These are phyloP conservation scores for Saccostrea echinata DNA, from an alignment of 1,140 invertebrate species.

Conservation along the genomic window DNA sequence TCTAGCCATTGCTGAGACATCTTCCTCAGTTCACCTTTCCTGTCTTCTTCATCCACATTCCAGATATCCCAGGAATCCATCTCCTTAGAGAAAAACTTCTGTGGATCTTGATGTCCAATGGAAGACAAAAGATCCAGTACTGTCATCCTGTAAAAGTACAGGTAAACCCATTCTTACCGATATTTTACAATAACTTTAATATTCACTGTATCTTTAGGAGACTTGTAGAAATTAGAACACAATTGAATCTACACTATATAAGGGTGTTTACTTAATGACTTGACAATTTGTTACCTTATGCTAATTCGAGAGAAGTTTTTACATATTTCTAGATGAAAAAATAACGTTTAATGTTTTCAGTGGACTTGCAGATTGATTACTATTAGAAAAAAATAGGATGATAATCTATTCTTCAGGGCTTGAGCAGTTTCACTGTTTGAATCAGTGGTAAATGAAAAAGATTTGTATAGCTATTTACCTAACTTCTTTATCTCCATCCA, in stretches of 20 bases:
- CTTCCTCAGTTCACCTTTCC: constrained; percentile 69
- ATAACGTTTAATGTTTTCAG: too few species aligned
- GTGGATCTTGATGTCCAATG: constrained; percentile 73
- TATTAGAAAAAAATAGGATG: too few species aligned
- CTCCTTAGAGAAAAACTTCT: constrained; percentile 74
- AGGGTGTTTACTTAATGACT: too few species aligned
- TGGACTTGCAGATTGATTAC: too few species aligned
- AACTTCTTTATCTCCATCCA: constrained; percentile 77
- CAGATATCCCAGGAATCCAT: constrained; percentile 79
- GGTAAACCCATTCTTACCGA: too few species aligned
- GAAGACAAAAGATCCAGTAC: constrained; percentile 66
- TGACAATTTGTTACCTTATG: too few species aligned
- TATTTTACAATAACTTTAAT: too few species aligned
- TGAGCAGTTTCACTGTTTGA: too few species aligned
- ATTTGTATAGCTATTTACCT: constrained; percentile 62
- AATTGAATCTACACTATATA: not conserved
- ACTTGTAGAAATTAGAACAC: not conserved
- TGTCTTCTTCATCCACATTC: constrained; percentile 75
- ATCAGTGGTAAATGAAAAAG: not conserved
- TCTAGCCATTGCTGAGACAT: constrained; percentile 76
- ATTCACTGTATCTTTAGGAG: too few species aligned
- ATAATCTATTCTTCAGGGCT: too few species aligned
- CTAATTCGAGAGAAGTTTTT: too few species aligned
- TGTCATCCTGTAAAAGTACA: constrained; percentile 57
- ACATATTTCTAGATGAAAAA: too few species aligned